Percentiles rank a stretch among this genome's conserved stretches.
Conservation (phyloP, 2,888 invertebrate genomes). For the Anarsia innoxiella region DNA sequence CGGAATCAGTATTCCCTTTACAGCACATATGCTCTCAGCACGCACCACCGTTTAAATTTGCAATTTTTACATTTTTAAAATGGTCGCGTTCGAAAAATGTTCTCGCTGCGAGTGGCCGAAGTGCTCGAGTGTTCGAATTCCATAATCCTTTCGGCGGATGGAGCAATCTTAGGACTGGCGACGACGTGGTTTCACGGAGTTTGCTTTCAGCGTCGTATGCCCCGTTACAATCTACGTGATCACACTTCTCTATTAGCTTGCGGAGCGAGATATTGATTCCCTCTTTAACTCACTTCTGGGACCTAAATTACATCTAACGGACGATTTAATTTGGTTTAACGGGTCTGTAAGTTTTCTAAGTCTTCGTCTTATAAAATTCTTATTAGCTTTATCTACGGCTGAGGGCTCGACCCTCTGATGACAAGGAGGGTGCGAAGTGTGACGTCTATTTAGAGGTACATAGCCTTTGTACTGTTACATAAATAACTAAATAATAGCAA, state of each 20-base stretch:
- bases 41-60: conserved; percentile 14
- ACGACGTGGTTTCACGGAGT: conserved; percentile 40
- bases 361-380: conserved; percentile 58
- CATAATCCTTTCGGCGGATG: conserved; percentile 44
- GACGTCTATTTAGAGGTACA: conserved; percentile 20
- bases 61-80: conserved; percentile 17
- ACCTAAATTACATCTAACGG: too few relatives aligned
- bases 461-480: conserved; percentile 29
- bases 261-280: conserved; percentile 3
- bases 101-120: conserved; percentile 30
- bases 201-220: conserved; percentile 23
- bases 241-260: conserved; percentile 29
- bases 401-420: conserved; percentile 32
- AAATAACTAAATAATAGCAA: conserved; percentile 53
- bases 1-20: conserved; percentile 2
- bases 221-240: conserved; percentile 55
- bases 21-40: conserved; percentile 8
- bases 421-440: conserved; percentile 39
- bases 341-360: too few relatives aligned
- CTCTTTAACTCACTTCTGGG: conserved; percentile 2
- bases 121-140: conserved; percentile 35
- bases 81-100: conserved; percentile 22
- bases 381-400: conserved; percentile 52
- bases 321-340: too few relatives aligned
- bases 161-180: conserved; percentile 43